These are phyloP conservation scores for Lasioglossum baleicum DNA, from an alignment of 1,140 invertebrate genomes.

Conservation along the genomic window DNA sequence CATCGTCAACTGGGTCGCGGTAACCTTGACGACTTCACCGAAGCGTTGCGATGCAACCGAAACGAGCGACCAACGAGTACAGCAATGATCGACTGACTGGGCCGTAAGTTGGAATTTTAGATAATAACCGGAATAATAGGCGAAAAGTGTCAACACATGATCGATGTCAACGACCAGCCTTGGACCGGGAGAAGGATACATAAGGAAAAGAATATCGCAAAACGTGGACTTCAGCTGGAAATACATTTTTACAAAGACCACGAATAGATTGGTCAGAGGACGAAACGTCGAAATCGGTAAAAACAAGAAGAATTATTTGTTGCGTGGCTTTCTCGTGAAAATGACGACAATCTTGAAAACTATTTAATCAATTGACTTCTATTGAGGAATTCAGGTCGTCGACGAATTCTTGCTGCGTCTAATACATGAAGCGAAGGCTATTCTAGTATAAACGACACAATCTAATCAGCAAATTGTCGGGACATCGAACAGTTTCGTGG, in stretches of 20 bases:
- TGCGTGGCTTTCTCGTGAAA: neutral
- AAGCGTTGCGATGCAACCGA: neutral
- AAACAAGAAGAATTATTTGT: neutral
- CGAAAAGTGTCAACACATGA: no score
- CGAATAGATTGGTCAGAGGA: no score
- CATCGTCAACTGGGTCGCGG: conserved; percentile 46
- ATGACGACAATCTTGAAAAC: neutral
- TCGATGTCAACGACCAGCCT: no score
- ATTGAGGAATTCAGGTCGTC: neutral
- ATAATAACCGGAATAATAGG: no score
- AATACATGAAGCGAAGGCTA: neutral
- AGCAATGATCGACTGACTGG: no score
- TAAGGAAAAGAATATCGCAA: no score
- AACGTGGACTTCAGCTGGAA: no score
- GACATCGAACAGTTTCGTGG: neutral
- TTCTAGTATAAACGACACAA: neutral
- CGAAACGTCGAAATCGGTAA: no score
- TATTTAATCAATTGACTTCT: neutral
- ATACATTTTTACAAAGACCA: no score
- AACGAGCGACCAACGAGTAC: neutral
- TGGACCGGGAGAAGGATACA: no score
- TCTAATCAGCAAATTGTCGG: no score
- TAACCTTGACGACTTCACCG: conserved; percentile 45
- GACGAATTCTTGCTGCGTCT: neutral
- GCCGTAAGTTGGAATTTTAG: no score